Evolutionary conservation across 1,140 invertebrate species (phyloP).

Genomic region (Latrodectus geometricus): DNA sequence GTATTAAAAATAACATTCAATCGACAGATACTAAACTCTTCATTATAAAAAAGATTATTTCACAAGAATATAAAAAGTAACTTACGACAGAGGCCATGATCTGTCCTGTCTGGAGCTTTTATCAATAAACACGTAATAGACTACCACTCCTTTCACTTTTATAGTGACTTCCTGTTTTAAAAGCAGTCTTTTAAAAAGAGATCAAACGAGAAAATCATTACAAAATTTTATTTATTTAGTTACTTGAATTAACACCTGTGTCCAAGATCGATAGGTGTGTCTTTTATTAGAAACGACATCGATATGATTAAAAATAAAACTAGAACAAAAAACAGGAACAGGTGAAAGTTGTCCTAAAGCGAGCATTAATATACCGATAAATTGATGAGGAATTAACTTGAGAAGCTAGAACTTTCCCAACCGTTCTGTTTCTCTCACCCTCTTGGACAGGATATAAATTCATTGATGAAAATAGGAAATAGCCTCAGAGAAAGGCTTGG

Average conservation of each 20-base stretch:
- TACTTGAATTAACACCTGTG: conserved; percentile 28
- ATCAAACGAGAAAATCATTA: conserved; percentile 4
- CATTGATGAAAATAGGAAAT: conserved; percentile 5
- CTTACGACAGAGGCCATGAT: conserved; percentile 27
- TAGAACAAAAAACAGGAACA: conserved; percentile 56
- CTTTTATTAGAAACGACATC: conserved; percentile 53
- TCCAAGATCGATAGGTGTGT: conserved; percentile 37
- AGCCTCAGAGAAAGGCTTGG: conserved; percentile 46
- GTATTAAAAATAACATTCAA: too few relatives aligned
- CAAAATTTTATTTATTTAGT: conserved; percentile 11
- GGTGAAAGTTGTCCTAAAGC: conserved; percentile 26
- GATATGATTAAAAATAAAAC: conserved; percentile 34
- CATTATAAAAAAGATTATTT: too few relatives aligned
- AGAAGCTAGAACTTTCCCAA: neutral
- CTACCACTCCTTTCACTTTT: conserved; percentile 46
- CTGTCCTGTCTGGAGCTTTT: conserved; percentile 2
- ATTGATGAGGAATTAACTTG: neutral
- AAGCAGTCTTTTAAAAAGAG: conserved; percentile 25
- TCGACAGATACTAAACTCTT: too few relatives aligned
- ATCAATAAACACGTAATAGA: conserved; percentile 1
- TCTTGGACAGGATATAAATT: neutral
- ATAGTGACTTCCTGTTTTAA: conserved; percentile 48
- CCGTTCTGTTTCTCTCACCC: neutral
- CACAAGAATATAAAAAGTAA: neutral
- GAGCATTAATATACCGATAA: neutral